phyloP scores from a whole-genome alignment of 1,140 invertebrate species.

The Diprion similis region DNA sequence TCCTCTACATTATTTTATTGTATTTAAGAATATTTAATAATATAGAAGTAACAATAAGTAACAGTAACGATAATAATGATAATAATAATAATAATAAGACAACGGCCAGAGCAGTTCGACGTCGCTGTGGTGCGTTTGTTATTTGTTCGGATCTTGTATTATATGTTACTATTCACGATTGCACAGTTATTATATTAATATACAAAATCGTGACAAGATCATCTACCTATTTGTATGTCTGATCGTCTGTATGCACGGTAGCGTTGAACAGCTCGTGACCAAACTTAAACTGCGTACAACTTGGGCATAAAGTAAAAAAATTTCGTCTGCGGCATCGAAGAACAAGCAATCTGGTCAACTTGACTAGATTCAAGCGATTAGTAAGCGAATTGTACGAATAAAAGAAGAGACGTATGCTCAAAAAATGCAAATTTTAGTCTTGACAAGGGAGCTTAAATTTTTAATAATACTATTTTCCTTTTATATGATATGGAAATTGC shows the following conservation, averaged over 20 bases:
- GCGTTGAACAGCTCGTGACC: not conserved
- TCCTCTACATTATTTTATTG: not conserved
- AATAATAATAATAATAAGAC: not conserved
- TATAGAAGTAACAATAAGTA: not conserved
- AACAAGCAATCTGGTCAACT: too few species aligned
- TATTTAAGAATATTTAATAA: not conserved
- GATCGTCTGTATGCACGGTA: not conserved
- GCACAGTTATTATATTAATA: constrained; percentile 8
- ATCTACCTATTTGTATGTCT: not conserved
- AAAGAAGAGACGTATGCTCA: too few species aligned
- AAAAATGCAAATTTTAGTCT: too few species aligned
- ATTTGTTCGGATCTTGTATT: not conserved
- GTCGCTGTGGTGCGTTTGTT: not conserved
- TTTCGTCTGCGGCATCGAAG: too few species aligned
- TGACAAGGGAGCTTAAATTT: too few species aligned
- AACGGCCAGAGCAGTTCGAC: not conserved
- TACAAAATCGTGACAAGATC: not conserved
- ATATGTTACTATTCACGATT: not conserved
- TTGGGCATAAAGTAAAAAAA: not conserved
- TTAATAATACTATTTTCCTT: too few species aligned
- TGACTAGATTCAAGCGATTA: too few species aligned
- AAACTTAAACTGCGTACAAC: not conserved
- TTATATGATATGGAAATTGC: too few species aligned
- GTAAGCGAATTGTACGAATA: too few species aligned
- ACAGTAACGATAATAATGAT: not conserved